A percentile compares a stretch with the other conserved stretches of the same genome.
These are phyloP conservation scores for Phalera bucephala DNA, from an alignment of 2,888 invertebrate genomes.

Conservation along the genomic window DNA sequence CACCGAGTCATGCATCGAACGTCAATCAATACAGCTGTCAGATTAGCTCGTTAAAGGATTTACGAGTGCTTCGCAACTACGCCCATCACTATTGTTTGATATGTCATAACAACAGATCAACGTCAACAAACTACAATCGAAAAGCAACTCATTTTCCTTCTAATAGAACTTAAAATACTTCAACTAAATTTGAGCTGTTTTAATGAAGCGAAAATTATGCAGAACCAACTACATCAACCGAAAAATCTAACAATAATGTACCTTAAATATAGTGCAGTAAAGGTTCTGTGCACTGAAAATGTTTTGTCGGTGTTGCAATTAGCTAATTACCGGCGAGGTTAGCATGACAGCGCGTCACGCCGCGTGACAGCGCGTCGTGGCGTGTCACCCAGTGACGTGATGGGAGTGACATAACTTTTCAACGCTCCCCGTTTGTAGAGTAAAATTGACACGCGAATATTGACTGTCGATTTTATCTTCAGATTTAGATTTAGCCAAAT, in stretches of 20 bases:
- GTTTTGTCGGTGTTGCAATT: slow-evolving; percentile 49
- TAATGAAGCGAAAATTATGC: slow-evolving; percentile 53
- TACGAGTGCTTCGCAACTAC: slow-evolving; percentile 45
- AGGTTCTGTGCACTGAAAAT: slow-evolving; percentile 5
- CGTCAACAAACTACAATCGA: slow-evolving; percentile 24
- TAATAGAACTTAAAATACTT: no score
- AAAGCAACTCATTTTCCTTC: no score
- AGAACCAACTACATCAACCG: slow-evolving; percentile 5
- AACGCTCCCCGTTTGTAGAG: slow-evolving; percentile 54
- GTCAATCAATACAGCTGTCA: slow-evolving; percentile 54
- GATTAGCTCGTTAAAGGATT: slow-evolving; percentile 56
- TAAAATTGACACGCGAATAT: slow-evolving; percentile 16
- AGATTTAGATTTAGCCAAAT: no score
- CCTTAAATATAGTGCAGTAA: slow-evolving; percentile 4
- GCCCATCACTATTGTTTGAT: slow-evolving; percentile 37
- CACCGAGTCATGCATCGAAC: slow-evolving; percentile 21
- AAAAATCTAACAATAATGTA: not conserved
- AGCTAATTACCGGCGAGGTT: slow-evolving; percentile 59
- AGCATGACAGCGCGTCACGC: slow-evolving; percentile 33
- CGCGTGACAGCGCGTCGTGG: slow-evolving; percentile 11
- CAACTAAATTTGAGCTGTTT: no score
- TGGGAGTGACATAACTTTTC: slow-evolving; percentile 63
- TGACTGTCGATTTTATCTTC: not conserved
- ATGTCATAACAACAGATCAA: slow-evolving; percentile 38
- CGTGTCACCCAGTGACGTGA: slow-evolving; percentile 33